Conservation (phyloP, 2,888 invertebrate species). For the Caenorhabditis sulstoni region DNA sequence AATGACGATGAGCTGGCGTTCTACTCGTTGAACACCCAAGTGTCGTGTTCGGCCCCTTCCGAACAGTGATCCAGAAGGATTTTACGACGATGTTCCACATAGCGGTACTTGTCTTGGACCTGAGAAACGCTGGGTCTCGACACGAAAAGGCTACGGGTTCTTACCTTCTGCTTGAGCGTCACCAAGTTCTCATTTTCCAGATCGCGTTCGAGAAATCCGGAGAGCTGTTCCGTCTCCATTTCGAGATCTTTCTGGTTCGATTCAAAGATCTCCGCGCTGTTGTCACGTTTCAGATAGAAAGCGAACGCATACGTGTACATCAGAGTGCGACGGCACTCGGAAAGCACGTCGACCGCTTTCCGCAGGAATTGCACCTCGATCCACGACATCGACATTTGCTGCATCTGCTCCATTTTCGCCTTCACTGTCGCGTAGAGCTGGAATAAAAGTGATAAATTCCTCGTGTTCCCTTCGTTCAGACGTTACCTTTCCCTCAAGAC, state of each 20-base stretch:
- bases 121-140: conserved; percentile 36
- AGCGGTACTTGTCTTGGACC: conserved; percentile 85
- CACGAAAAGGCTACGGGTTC: conserved; percentile 81
- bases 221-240: conserved; percentile 95
- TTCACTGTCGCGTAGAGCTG: conserved; percentile 93
- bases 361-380: conserved; percentile 98
- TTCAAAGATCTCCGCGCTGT: conserved; percentile 98
- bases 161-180: conserved; percentile 98
- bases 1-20: no score
- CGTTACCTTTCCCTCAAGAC: conserved; percentile 88
- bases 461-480: background rate
- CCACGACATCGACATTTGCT: conserved; percentile 99
- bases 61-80: conserved; percentile 96
- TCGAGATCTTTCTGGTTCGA: conserved; percentile 88
- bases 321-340: conserved; percentile 88
- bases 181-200: conserved; percentile 96
- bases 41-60: conserved; percentile 98
- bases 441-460: no score
- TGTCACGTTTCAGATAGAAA: conserved; percentile 96
- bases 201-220: conserved; percentile 97
- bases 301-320: conserved; percentile 99
- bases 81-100: conserved; percentile 96
- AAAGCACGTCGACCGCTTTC: conserved; percentile 86
- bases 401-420: conserved; percentile 99
- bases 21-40: conserved; percentile 88